phyloP scores from a whole-genome alignment of 2,888 invertebrate genomes.

The Alsophila aescularia region DNA sequence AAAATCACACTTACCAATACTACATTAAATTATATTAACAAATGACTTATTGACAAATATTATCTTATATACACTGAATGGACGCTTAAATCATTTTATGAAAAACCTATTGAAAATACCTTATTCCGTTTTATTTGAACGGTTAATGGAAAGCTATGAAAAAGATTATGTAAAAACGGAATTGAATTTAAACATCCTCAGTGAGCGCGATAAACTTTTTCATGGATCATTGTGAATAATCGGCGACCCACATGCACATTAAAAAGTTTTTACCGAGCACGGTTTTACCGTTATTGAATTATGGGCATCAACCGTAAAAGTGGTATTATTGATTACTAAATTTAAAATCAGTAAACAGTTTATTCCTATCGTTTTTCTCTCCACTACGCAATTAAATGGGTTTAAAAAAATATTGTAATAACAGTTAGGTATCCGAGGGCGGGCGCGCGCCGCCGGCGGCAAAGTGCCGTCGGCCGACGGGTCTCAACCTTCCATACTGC shows the following conservation, averaged over 20 bases:
- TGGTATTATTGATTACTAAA: background rate
- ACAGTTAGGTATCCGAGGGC: too few relatives aligned
- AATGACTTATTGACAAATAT: too few relatives aligned
- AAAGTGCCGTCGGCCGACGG: background rate
- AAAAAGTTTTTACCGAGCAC: slow-evolving; percentile 13
- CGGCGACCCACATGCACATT: background rate
- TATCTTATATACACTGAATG: too few relatives aligned
- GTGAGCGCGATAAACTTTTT: background rate
- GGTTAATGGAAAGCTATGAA: background rate
- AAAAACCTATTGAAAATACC: too few relatives aligned
- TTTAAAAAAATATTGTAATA: too few relatives aligned
- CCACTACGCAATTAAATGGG: too few relatives aligned
- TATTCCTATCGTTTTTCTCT: too few relatives aligned
- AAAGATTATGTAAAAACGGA: background rate
- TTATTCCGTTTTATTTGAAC: too few relatives aligned
- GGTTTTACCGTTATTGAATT: background rate
- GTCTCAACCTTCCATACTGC: background rate
- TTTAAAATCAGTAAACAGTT: background rate
- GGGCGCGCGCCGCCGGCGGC: background rate
- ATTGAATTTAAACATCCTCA: background rate
- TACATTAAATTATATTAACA: too few relatives aligned
- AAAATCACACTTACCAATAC: too few relatives aligned
- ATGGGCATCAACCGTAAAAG: background rate
- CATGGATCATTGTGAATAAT: slow-evolving; percentile 2
- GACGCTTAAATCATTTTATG: too few relatives aligned